Percentiles rank a stretch among this genome's conserved stretches.
Conservation (phyloP, 2,888 invertebrate species). For the Athetis lepigone region DNA sequence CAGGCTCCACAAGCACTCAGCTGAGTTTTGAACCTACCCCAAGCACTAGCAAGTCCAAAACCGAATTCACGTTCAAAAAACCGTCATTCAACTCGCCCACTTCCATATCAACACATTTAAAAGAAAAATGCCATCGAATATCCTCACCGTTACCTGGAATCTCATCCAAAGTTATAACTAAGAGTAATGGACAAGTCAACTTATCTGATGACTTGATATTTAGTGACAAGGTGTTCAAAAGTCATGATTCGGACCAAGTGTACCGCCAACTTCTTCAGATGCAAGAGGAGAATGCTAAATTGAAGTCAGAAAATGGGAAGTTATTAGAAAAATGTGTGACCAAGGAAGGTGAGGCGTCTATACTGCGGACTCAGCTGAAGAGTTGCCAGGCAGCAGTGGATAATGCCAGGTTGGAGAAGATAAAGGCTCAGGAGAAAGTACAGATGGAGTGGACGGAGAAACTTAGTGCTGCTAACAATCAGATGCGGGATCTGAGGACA, state of each 20-base stretch:
- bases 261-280: slow-evolving; percentile 79
- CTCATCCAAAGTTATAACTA: slow-evolving; percentile 70
- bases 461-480: slow-evolving; percentile 77
- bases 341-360: slow-evolving; percentile 90
- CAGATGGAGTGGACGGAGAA: slow-evolving; percentile 89
- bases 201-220: slow-evolving; percentile 76
- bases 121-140: slow-evolving; percentile 81
- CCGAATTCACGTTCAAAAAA: slow-evolving; percentile 79
- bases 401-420: slow-evolving; percentile 83
- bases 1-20: slow-evolving; percentile 83
- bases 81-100: slow-evolving; percentile 71
- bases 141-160: slow-evolving; percentile 85
- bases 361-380: slow-evolving; percentile 89
- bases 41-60: slow-evolving; percentile 79
- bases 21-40: slow-evolving; percentile 67
- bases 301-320: slow-evolving; percentile 85
- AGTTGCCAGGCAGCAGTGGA: slow-evolving; percentile 84
- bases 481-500: slow-evolving; percentile 85
- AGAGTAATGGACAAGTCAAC: slow-evolving; percentile 64
- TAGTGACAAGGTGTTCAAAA: slow-evolving; percentile 79
- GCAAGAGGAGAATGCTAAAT: slow-evolving; percentile 83
- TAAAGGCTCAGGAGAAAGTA: slow-evolving; percentile 84
- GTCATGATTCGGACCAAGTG: slow-evolving; percentile 76
- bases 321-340: slow-evolving; percentile 87
- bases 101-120: slow-evolving; percentile 75